Evolutionary conservation across 2,797 vertebrate genomes (phyloP).

Genomic region (Oreonectes daqikongensis): DNA sequence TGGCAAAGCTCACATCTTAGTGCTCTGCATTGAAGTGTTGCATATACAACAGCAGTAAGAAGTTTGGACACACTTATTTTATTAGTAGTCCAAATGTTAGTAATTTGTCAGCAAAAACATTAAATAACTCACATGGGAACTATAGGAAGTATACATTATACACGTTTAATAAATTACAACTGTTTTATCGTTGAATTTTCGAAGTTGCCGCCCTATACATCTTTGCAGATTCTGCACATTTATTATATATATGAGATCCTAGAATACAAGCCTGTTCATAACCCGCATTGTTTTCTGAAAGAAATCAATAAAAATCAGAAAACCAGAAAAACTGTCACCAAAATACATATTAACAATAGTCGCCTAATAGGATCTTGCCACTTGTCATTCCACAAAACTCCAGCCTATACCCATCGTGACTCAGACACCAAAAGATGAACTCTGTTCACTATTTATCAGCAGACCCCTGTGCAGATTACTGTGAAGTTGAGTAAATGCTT

Average conservation of each 20-base stretch:
- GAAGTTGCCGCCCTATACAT: no score
- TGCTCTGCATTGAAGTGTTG: not conserved
- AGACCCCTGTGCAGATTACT: constrained; percentile 80
- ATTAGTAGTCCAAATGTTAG: not conserved
- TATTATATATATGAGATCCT: no score
- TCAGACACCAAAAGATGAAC: constrained; percentile 86
- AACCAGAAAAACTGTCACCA: not conserved
- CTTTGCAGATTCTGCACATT: no score
- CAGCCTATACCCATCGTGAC: constrained; percentile 72
- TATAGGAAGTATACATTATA: no score
- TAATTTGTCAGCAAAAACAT: not conserved
- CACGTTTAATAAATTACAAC: no score
- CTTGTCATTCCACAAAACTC: constrained; percentile 77
- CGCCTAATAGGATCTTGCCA: not conserved
- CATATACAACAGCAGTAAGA: not conserved
- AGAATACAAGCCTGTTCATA: no score
- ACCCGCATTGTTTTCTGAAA: no score
- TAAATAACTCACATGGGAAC: not conserved
- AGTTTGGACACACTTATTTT: not conserved
- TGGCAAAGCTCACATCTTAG: constrained; percentile 37
- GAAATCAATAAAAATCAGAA: no score
- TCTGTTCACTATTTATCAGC: constrained; percentile 87
- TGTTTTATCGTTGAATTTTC: no score
- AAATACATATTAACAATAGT: not conserved
- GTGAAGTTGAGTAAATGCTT: constrained; percentile 83